A percentile compares a stretch with the other conserved stretches of the same genome.
Conservation (phyloP, 2,888 invertebrate genomes). For the Parthenolecanium corni region DNA sequence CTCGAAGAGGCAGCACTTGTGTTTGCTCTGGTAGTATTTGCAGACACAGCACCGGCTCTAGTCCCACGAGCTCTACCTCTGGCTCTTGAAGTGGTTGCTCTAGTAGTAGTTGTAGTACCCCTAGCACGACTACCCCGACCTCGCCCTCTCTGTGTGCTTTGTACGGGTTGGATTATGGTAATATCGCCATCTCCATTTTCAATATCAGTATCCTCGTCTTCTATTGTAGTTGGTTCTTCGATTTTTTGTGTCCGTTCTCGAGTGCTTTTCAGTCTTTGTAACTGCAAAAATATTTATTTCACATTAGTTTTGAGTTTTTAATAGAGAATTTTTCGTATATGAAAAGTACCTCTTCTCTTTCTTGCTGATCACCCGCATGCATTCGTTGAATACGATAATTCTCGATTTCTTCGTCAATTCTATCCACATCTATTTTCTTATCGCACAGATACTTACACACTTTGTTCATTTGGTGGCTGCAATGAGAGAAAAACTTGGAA, state of each 20-base stretch:
- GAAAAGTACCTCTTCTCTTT: constrained; percentile 39
- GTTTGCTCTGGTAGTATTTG: too few species aligned
- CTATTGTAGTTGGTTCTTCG: not conserved
- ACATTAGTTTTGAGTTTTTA: too few species aligned
- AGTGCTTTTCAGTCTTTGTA: not conserved
- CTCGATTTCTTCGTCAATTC: constrained; percentile 42
- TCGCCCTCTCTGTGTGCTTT: not conserved
- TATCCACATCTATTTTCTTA: constrained; percentile 40
- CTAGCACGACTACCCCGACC: constrained; percentile 12
- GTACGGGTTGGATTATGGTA: not conserved
- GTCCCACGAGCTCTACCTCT: constrained; percentile 18
- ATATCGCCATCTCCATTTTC: constrained; percentile 17
- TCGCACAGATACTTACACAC: constrained; percentile 44
- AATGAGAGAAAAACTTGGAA: constrained; percentile 29
- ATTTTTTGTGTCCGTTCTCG: not conserved
- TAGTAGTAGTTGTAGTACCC: constrained; percentile 4
- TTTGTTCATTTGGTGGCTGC: constrained; percentile 45
- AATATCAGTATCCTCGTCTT: not conserved
- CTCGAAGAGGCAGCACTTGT: too few species aligned
- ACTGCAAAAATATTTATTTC: not conserved
- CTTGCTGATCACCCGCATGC: constrained; percentile 39
- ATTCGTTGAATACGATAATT: constrained; percentile 40
- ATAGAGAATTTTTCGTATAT: not conserved
- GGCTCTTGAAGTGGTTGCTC: not conserved
- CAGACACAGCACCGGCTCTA: too few species aligned